Evolutionary conservation across 2,113 vertebrate genomes (phyloP).

Genomic region (Ceyx melanurus): DNA sequence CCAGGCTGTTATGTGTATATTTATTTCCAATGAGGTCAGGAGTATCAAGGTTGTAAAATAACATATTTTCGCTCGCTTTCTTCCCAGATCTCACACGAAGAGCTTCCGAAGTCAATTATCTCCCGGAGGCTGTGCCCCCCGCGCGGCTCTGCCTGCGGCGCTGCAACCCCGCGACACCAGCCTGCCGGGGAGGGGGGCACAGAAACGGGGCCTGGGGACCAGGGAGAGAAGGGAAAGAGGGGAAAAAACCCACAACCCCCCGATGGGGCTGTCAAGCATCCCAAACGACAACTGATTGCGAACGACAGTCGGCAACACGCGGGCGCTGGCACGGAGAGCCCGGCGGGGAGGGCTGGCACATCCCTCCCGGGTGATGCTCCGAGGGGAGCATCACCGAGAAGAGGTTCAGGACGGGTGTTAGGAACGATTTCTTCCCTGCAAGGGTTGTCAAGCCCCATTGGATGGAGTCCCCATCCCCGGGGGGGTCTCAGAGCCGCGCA

Average conservation of each 20-base stretch:
- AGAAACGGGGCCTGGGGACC: fast-evolving
- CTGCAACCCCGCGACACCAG: background rate
- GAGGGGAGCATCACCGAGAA: too few species aligned
- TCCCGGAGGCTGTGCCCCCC: constrained; percentile 2
- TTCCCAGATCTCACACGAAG: constrained; percentile 43
- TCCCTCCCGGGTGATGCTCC: background rate
- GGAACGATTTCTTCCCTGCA: background rate
- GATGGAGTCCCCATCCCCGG: background rate
- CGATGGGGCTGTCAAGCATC: background rate
- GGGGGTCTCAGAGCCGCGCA: background rate
- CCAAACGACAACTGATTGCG: background rate
- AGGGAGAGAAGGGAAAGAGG: background rate
- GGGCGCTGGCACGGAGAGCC: fast-evolving
- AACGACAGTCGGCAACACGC: background rate
- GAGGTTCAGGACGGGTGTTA: background rate
- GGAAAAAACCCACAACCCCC: background rate
- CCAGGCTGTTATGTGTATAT: background rate
- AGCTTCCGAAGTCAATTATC: constrained; percentile 70
- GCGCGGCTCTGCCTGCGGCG: background rate
- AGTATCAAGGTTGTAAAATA: constrained; percentile 80
- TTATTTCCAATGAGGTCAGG: constrained; percentile 76
- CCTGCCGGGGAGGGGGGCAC: background rate
- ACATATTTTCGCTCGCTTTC: constrained; percentile 75
- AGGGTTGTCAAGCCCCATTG: background rate
- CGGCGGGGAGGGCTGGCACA: background rate